Conservation (phyloP, 2,888 invertebrate species). For the Laothoe populi region DNA sequence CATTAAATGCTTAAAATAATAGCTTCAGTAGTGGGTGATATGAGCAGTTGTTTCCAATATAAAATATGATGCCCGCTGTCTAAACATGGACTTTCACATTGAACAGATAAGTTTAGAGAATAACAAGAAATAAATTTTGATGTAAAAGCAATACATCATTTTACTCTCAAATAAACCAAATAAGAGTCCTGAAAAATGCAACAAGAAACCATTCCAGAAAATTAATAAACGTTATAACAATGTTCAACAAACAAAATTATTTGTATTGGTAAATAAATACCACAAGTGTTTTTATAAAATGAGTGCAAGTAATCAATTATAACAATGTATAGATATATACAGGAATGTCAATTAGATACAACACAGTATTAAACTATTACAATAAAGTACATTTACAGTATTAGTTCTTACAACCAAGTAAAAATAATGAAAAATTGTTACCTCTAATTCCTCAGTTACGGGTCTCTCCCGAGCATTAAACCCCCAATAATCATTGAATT, state of each 20-base stretch:
- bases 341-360: too few species aligned
- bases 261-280: background rate
- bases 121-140: background rate
- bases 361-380: background rate
- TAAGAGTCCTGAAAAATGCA: too few species aligned
- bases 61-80: background rate
- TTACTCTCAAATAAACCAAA: too few species aligned
- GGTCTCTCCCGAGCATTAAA: conserved; percentile 78
- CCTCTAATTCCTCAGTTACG: conserved; percentile 75
- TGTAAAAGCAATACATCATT: too few species aligned
- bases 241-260: too few species aligned
- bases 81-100: background rate
- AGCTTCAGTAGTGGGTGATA: too few species aligned
- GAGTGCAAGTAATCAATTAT: too few species aligned
- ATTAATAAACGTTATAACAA: too few species aligned
- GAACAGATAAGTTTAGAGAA: background rate
- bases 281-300: too few species aligned
- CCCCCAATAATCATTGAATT: conserved; percentile 79
- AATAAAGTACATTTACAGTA: background rate
- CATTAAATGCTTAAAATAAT: too few species aligned
- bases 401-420: background rate
- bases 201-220: too few species aligned
- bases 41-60: too few species aligned
- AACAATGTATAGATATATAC: background rate
- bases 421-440: conserved; percentile 46